Evolutionary conservation across 2,113 vertebrate species (phyloP).

Genomic region (Cariama cristata): DNA sequence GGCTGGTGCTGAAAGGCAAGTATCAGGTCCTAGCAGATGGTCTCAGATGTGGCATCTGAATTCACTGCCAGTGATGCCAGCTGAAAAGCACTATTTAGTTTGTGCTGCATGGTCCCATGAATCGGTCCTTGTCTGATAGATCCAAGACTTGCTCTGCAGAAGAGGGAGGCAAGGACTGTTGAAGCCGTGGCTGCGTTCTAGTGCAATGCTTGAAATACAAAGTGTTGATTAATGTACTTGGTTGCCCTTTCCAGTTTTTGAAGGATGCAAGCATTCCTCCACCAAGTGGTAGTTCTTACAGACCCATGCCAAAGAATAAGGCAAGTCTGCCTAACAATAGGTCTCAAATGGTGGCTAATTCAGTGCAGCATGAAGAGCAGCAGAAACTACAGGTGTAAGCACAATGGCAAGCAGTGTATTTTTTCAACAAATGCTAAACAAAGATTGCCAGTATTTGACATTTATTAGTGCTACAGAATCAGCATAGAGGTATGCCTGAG

Average conservation of each 20-base stretch:
- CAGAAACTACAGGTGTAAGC: neutral
- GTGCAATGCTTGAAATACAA: neutral
- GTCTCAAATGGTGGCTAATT: neutral
- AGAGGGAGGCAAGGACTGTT: neutral
- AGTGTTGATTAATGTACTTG: neutral
- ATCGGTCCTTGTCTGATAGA: neutral
- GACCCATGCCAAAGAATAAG: neutral
- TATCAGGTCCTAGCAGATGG: neutral
- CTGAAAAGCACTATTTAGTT: neutral
- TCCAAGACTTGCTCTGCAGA: neutral
- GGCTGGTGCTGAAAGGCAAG: neutral
- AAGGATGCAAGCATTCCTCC: neutral
- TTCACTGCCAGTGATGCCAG: neutral
- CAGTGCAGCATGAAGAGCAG: neutral
- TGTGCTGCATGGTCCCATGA: neutral
- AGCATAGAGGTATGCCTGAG: neutral
- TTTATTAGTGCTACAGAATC: neutral
- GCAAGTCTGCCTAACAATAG: neutral
- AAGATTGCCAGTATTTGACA: neutral
- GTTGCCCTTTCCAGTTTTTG: neutral
- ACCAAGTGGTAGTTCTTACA: neutral
- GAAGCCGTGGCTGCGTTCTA: neutral
- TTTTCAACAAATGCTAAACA: neutral
- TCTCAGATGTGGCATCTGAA: neutral
- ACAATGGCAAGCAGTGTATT: neutral